Evolutionary conservation across 2,888 invertebrate genomes (phyloP).

Genomic region (Epinotia brunnichana): DNA sequence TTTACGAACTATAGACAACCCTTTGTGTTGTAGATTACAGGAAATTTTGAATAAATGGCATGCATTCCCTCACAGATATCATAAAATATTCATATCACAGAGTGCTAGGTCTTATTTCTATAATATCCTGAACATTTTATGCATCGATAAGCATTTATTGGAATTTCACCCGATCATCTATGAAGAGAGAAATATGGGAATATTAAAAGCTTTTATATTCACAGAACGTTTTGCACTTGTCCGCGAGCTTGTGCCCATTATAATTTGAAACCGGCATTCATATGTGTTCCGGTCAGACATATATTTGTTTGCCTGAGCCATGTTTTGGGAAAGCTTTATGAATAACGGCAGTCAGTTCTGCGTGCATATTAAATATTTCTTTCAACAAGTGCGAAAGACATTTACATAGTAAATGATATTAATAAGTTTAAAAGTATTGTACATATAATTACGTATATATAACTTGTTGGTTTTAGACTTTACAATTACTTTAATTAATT

Average conservation of each 20-base stretch:
- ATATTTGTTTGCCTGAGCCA: background rate
- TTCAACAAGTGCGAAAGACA: background rate
- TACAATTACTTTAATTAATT: too few species aligned
- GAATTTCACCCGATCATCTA: conserved; percentile 35
- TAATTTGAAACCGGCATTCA: background rate
- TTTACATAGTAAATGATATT: too few species aligned
- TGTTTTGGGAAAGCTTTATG: background rate
- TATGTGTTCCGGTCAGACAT: background rate
- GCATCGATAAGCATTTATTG: conserved; percentile 43
- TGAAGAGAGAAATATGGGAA: conserved; percentile 27
- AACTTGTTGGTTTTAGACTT: too few species aligned
- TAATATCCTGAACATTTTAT: conserved; percentile 35
- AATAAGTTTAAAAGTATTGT: too few species aligned
- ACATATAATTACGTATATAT: too few species aligned
- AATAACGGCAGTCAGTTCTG: background rate
- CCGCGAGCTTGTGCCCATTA: background rate
- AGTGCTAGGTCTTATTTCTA: conserved; percentile 12
- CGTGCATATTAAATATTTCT: conserved; percentile 23
- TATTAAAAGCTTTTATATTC: conserved; percentile 20
- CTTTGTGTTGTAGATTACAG: background rate
- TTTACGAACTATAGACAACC: background rate
- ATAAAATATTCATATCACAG: conserved; percentile 27
- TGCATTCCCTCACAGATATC: background rate
- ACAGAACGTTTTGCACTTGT: background rate
- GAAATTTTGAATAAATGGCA: background rate